Percentiles rank a stretch among this genome's conserved stretches.
Evolutionary conservation across 1,140 invertebrate species (phyloP).

Genomic region (Holotrichia oblita): DNA sequence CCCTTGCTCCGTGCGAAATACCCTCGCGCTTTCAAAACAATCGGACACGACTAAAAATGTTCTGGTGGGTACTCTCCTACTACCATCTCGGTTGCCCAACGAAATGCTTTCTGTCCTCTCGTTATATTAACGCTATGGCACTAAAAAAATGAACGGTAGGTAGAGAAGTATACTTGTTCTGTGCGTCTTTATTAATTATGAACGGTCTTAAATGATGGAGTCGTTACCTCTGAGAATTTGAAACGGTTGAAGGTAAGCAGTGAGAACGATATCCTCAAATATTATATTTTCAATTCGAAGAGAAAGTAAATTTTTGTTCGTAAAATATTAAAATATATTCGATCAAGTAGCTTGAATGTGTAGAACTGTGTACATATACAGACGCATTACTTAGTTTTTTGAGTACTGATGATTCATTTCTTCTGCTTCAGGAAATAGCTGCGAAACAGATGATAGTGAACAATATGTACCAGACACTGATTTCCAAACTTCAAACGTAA

Average conservation of each 20-base stretch:
- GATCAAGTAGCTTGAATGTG: too few species aligned
- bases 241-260: not conserved
- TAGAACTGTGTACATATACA: too few species aligned
- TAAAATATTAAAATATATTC: too few species aligned
- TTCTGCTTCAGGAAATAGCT: constrained; percentile 57
- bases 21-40: not conserved
- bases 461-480: constrained; percentile 58
- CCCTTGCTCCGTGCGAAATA: constrained; percentile 39
- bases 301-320: too few species aligned
- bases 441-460: constrained; percentile 59
- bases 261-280: not conserved
- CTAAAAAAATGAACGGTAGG: not conserved
- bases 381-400: too few species aligned
- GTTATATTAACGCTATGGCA: constrained; percentile 46
- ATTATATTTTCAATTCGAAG: not conserved
- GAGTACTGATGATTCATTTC: not conserved
- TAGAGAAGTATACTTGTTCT: not conserved
- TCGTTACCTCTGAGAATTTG: constrained; percentile 47
- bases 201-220: constrained; percentile 53
- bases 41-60: not conserved
- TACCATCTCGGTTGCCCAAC: not conserved
- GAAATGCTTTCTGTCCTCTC: not conserved
- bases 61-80: not conserved
- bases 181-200: constrained; percentile 49
- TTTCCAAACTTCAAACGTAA: constrained; percentile 46